Evolutionary conservation across 2,888 invertebrate genomes (phyloP).

Genomic region (Zhuqinia jingwanae): DNA sequence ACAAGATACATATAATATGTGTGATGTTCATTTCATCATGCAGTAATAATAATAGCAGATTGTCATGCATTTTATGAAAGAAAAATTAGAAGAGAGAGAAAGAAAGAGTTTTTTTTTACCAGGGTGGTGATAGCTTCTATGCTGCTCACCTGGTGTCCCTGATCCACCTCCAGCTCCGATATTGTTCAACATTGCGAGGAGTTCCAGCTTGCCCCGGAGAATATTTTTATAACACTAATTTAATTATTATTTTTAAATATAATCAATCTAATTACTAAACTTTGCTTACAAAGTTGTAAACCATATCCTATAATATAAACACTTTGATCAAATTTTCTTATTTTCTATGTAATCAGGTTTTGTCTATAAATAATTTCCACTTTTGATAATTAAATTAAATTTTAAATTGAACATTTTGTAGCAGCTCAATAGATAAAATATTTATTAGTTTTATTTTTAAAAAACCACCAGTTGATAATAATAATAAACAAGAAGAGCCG

Average conservation of each 20-base stretch:
- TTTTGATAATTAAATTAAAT: not conserved
- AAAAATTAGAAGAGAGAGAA: not conserved
- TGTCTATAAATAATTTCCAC: not conserved
- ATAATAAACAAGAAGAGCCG: not conserved
- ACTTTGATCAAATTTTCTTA: not conserved
- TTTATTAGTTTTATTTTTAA: not conserved
- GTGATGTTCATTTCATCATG: not conserved
- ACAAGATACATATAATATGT: not conserved
- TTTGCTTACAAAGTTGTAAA: too few relatives aligned
- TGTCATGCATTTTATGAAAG: not conserved
- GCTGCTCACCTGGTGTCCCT: conserved; percentile 67
- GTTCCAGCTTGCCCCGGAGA: conserved; percentile 78
- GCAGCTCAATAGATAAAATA: not conserved
- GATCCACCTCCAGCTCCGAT: conserved; percentile 78
- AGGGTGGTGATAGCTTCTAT: conserved; percentile 69
- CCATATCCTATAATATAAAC: too few relatives aligned
- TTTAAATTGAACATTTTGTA: too few relatives aligned
- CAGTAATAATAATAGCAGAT: not conserved
- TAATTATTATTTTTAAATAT: not conserved
- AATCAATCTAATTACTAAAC: not conserved
- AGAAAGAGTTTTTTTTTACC: conserved; percentile 60
- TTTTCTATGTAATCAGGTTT: not conserved
- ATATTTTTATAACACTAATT: not conserved
- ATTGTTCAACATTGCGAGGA: conserved; percentile 79
- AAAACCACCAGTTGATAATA: conserved; percentile 47